Base-by-base conservation (phyloP, 1,140 invertebrate genomes). In the Vanessa atalanta region DNA sequence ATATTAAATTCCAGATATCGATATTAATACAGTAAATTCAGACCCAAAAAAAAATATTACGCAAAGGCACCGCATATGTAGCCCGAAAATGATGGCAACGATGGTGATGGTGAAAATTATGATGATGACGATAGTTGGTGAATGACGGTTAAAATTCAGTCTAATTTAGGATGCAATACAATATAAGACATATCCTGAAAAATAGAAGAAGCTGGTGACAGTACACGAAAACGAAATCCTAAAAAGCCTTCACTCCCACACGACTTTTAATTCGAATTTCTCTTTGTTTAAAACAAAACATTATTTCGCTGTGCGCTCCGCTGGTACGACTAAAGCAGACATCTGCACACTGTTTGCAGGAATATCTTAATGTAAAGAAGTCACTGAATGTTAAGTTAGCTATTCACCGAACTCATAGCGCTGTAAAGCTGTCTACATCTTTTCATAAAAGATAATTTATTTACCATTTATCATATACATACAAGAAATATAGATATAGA, bases 271-370 rank as follows among this genome's bases (percentile, higher is more conserved):
- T 60, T 69, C n/a, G 66, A 69, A 69, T 53, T 69, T 69, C 66
- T 69, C 66, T 69, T 69, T 69, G 66, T 69, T 69, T 69, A 60
- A 69, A 69, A 69, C 50, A 69, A 69, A 69, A 57, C 66, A 69
- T 53, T 57, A 69, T 69, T 69, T 61, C 57, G 57, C 31, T 60
- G 51, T 55, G 55, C 66, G 69, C 73, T 75, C 69, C 63, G 68
- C 51, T 71, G 55, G 51, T 31, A 55, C 70, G 66, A 74, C 72
- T 74, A 69, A 48, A 71, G 73, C 68, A 63, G 69, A 70, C 73
- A 75, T 75, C 69, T 75, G 73, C 68, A 70, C 68, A 66, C 53
- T 75, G 73, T 61, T 70, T 57, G 9, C 55, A 65, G 63, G 69
- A 51, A 70, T 60, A 55, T 69, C 66, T 60, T 69, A 57, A 69